phyloP scores from a whole-genome alignment of 2,797 vertebrate species.

The Coranthus polyacanthus region DNA sequence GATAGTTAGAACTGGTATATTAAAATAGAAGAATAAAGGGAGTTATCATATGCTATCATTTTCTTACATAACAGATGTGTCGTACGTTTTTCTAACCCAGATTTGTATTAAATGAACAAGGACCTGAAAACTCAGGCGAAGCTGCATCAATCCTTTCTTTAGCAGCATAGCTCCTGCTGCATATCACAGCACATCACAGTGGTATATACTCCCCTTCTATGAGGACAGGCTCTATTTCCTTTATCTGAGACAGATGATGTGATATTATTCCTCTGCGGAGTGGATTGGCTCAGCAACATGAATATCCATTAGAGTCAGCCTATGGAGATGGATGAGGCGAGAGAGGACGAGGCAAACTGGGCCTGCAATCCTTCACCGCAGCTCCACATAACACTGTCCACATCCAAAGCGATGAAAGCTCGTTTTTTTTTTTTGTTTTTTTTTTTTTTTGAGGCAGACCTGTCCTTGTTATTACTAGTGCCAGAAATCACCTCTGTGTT shows the following conservation, averaged over 20 bases:
- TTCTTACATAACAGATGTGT: too few species aligned
- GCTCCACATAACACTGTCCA: slow-evolving; percentile 60
- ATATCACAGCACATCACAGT: slow-evolving; percentile 51
- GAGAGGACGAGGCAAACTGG: slow-evolving; percentile 70
- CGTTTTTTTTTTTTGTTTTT: too few species aligned
- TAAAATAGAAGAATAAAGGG: neutral
- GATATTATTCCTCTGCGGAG: slow-evolving; percentile 81
- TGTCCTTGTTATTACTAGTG: slow-evolving; percentile 73
- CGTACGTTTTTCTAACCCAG: slow-evolving; percentile 10
- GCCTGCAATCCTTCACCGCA: slow-evolving; percentile 74
- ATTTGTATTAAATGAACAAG: slow-evolving; percentile 24
- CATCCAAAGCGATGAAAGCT: slow-evolving; percentile 67
- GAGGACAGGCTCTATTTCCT: slow-evolving; percentile 79
- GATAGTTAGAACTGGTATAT: neutral
- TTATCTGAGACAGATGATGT: slow-evolving; percentile 81
- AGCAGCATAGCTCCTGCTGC: slow-evolving; percentile 31
- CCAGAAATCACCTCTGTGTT: slow-evolving; percentile 64
- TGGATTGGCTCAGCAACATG: slow-evolving; percentile 81
- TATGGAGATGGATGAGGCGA: slow-evolving; percentile 84
- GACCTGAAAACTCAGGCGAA: slow-evolving; percentile 15
- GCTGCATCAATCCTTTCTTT: slow-evolving; percentile 38
- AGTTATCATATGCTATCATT: too few species aligned
- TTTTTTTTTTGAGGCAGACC: slow-evolving; percentile 60
- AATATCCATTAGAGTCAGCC: slow-evolving; percentile 82
- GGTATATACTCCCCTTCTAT: slow-evolving; percentile 58